Conservation (phyloP, 2,797 vertebrate genomes). For the Coracias cyanogaster region DNA sequence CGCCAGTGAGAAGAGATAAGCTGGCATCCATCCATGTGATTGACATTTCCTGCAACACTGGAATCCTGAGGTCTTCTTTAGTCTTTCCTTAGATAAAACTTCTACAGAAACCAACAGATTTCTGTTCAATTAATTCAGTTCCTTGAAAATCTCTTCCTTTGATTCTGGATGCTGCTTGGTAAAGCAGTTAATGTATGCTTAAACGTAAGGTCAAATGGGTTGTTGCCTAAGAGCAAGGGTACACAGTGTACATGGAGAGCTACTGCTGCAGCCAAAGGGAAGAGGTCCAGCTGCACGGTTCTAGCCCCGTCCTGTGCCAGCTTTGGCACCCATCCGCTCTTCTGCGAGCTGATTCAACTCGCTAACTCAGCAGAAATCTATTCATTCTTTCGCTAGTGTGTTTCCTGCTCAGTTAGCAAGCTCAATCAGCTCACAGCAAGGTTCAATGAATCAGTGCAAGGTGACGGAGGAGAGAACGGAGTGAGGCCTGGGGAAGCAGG, state of each 20-base stretch:
- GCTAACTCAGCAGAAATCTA: background rate
- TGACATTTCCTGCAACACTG: background rate
- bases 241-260: rapidly evolving
- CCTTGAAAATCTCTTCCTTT: background rate
- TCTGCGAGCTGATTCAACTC: background rate
- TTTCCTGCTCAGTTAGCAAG: constrained; percentile 18
- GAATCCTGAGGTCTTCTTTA: background rate
- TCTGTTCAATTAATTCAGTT: background rate
- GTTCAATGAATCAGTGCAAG: background rate
- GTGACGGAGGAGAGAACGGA: rapidly evolving
- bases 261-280: background rate
- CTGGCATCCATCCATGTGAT: background rate
- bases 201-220: background rate
- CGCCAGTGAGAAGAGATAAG: background rate
- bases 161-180: background rate
- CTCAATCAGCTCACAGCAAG: background rate
- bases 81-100: background rate
- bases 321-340: background rate
- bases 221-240: background rate
- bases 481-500: background rate
- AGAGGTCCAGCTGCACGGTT: background rate
- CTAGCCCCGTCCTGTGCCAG: background rate
- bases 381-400: background rate
- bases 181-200: background rate
- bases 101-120: background rate